Evolutionary conservation across 2,888 invertebrate genomes (phyloP).

Genomic region (Epistrophe eligans): DNA sequence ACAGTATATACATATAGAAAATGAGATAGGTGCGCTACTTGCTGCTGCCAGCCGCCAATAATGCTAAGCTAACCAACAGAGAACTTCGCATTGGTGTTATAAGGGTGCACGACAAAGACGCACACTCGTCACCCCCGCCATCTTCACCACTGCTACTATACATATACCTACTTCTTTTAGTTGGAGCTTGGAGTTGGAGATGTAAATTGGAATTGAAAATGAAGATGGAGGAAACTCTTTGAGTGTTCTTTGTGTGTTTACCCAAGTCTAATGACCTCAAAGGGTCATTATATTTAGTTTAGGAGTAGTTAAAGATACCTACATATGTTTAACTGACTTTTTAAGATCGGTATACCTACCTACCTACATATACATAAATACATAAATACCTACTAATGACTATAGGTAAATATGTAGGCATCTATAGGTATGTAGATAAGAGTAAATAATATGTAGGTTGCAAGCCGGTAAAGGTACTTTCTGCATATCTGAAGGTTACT

Average conservation of each 20-base stretch:
- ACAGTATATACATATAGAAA: too few species aligned
- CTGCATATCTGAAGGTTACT: too few species aligned
- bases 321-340: too few species aligned
- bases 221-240: slow-evolving; percentile 42
- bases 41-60: slow-evolving; percentile 1
- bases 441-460: too few species aligned
- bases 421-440: too few species aligned
- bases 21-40: slow-evolving; percentile 60
- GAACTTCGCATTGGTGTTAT: slow-evolving; percentile 42
- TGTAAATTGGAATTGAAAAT: slow-evolving; percentile 32
- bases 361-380: too few species aligned
- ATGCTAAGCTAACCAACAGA: slow-evolving; percentile 17
- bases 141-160: background rate
- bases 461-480: too few species aligned
- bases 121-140: slow-evolving; percentile 35
- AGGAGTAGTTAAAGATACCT: too few species aligned
- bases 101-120: slow-evolving; percentile 65
- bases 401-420: too few species aligned
- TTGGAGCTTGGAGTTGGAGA: slow-evolving; percentile 22
- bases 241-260: slow-evolving; percentile 5
- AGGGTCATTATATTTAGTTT: background rate
- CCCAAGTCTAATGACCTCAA: slow-evolving; percentile 68
- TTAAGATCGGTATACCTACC: too few species aligned
- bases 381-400: too few species aligned
- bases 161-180: background rate